Percentiles rank a stretch among this genome's conserved stretches.
phyloP scores from a whole-genome alignment of 2,888 invertebrate genomes.

The Lasioglossum malachurum region DNA sequence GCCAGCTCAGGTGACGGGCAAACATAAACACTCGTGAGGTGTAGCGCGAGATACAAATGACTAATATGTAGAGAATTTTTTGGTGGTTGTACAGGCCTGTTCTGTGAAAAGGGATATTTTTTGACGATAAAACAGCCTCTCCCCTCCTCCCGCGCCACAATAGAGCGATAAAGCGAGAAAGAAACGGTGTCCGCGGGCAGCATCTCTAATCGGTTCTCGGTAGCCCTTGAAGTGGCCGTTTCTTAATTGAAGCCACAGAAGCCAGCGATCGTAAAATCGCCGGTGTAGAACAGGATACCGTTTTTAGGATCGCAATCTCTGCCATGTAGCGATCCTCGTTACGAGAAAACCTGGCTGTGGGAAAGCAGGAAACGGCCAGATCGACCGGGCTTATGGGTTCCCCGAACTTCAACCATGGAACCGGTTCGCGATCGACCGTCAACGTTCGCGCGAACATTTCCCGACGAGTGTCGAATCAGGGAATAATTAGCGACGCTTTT shows the following conservation, averaged over 20 bases:
- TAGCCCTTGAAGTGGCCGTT: constrained; percentile 17
- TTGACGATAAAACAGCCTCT: not conserved
- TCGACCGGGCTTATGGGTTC: constrained; percentile 56
- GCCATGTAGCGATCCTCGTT: constrained; percentile 38
- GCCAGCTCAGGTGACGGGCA: too few relatives aligned
- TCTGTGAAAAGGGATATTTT: not conserved
- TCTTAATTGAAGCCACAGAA: constrained; percentile 45
- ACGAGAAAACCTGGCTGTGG: constrained; percentile 59
- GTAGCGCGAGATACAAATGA: too few relatives aligned
- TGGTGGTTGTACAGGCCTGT: not conserved
- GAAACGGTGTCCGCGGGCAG: not conserved
- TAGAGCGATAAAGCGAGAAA: constrained; percentile 12
- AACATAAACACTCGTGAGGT: too few relatives aligned
- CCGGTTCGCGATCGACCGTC: constrained; percentile 6
- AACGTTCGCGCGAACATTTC: not conserved
- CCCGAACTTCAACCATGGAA: constrained; percentile 48
- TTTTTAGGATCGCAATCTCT: constrained; percentile 56
- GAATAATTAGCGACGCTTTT: constrained; percentile 40
- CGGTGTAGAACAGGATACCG: constrained; percentile 51
- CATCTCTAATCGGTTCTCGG: constrained; percentile 32
- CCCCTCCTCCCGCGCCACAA: not conserved
- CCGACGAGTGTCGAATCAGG: constrained; percentile 51
- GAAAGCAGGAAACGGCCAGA: constrained; percentile 56
- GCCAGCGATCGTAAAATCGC: constrained; percentile 48
- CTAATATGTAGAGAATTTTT: not conserved